Evolutionary conservation across 2,888 invertebrate species (phyloP), one percentile per base, ranked within the genome.

Genomic region (Epistrophe eligans): DNA sequence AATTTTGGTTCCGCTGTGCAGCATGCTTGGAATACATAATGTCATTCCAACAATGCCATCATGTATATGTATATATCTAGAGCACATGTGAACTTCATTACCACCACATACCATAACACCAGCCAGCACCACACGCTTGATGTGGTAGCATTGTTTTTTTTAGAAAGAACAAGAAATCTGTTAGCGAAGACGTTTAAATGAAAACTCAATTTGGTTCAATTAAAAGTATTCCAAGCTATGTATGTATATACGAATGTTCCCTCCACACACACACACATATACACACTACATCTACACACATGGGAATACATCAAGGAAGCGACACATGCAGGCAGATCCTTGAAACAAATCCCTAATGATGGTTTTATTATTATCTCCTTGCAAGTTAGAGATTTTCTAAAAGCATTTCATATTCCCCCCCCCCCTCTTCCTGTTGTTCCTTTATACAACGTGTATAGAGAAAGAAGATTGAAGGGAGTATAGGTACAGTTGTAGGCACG

Each of bases 131-230:
- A 19, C 19, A 4, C 67, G 6, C 15, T 5, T 43, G 8, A 40
- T 40, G 40, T 43, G 32, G 48, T n/a, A 35, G 48, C 71, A 71
- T 66, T 80, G 64, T 76, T 52, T 76, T 76, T 71, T 17, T 62
- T 24, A 57, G 19, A 48, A 79, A 35, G 70, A 40, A 52, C 24
- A 38, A 40, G 70, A 50, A 70, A 70, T 70, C 52, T 24, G 40
- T 62, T 62, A 55, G 74, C 50, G 43, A 64, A 80, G 50, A 19
- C 79, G 66, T 70, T 58, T 15, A 66, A 84, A 64, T 55, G 80
- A 84, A 66, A 76, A 76, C 70, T 76, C 80, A 80, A 66, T 80
- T 84, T 76, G 35, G 80, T 80, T 71, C 80, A 76, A 84, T 76
- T 80, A 80, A 79, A 84, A 80, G 64, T 76, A 52, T 66, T 76